Base-by-base conservation (phyloP, 2,113 vertebrate species). In the Microtus richardsoni region DNA sequence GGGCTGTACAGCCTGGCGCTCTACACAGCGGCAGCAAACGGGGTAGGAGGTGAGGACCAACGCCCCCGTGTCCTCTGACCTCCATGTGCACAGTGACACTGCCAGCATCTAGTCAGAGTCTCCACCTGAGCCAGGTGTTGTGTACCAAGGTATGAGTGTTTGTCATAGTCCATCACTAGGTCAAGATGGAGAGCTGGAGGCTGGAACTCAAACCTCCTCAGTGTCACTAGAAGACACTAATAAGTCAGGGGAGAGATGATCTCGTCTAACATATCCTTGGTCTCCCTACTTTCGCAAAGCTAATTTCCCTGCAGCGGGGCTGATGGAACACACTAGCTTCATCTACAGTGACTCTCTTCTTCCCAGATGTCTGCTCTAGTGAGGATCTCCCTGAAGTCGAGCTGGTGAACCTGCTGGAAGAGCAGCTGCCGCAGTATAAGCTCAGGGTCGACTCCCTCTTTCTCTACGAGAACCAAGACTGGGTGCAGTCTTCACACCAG, bases 381-480 rank as follows among this genome's bases (percentile, higher is more conserved):
- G 98, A 98, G 86, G 98, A 98, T 62, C 94, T 98, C 92, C 98
- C 98, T 85, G 99, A 99, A 96, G 98, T 98, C 4, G 99, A 99
- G 90, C 44, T 99, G 97, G 98, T 99, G 88, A 98, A 96, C 97
- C 98, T 99, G 96, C 97, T 99, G 60, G 99, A 99, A 96, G 99
- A 99, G 1, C 98, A 99, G 82, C 62, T 99, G 71, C 98, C 99
- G 74, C 98, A 98, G 83, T 99, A 99, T 75, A 98, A 98, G 52
- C 97, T 99, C 44, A 96, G 95, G 88, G 99, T 98, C n/a, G 99
- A 99, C 58, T 99, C 99, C 1, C 96, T 99, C 80, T 99, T 99
- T 96, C 98, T 99, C 12, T 99, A 99, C n/a, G 99, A 99, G 97
- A 99, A 99, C 89, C 98, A 99, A 97, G 99, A 99, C 96, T 99